Evolutionary conservation across 2,888 invertebrate species (phyloP).

Genomic region (Sussaba pulchella): DNA sequence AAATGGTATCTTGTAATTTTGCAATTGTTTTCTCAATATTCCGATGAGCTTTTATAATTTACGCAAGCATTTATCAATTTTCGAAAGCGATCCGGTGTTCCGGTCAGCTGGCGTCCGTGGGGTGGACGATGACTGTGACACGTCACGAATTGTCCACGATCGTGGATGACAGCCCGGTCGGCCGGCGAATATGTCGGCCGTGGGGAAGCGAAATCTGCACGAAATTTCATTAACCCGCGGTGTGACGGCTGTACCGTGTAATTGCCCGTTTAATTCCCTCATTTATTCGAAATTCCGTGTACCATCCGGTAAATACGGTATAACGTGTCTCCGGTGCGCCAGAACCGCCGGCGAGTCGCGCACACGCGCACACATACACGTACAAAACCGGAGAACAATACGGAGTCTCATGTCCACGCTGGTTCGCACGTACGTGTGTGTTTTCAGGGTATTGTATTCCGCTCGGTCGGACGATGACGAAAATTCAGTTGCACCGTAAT

Average conservation of each 20-base stretch:
- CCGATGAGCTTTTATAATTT: background rate
- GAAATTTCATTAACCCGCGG: constrained; percentile 59
- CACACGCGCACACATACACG: constrained; percentile 16
- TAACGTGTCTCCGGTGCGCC: constrained; percentile 14
- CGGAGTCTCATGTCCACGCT: background rate
- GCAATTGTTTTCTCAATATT: too few species aligned
- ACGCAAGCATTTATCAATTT: constrained; percentile 9
- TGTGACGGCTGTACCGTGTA: constrained; percentile 50
- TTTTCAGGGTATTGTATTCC: background rate
- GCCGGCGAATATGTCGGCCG: constrained; percentile 25
- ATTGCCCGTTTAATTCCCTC: constrained; percentile 61
- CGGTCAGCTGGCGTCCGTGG: background rate
- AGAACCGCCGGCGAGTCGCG: background rate
- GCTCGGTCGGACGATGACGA: constrained; percentile 11
- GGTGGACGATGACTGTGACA: background rate
- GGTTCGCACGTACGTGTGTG: background rate
- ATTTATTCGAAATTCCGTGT: constrained; percentile 61
- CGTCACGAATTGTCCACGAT: constrained; percentile 1
- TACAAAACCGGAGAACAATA: constrained; percentile 13
- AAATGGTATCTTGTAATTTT: too few species aligned
- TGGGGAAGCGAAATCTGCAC: constrained; percentile 53
- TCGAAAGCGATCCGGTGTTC: background rate
- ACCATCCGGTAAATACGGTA: constrained; percentile 42
- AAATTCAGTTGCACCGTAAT: constrained; percentile 20
- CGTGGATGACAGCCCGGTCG: background rate